These are phyloP conservation scores for Luehdorfia chinensis DNA, from an alignment of 1,140 invertebrate species.

Conservation along the genomic window DNA sequence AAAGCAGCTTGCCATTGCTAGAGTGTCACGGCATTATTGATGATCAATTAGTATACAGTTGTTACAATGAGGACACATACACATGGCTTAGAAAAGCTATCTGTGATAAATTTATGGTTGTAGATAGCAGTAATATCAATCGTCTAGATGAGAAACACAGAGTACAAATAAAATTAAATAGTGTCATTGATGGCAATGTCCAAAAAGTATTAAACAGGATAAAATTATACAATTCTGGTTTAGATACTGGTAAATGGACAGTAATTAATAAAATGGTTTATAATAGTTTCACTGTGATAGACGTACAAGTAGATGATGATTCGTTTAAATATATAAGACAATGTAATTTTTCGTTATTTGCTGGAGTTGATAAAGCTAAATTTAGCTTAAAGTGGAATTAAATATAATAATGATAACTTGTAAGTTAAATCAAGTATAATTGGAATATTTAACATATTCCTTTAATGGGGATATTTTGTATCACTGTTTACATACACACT, in stretches of 20 bases:
- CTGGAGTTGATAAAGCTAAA: slow-evolving; percentile 24
- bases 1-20: slow-evolving; percentile 24
- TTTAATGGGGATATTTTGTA: too few species aligned
- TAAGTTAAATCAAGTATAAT: too few species aligned
- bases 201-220: slow-evolving; percentile 18
- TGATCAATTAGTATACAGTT: slow-evolving; percentile 32
- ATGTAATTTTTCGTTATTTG: slow-evolving; percentile 21
- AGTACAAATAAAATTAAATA: slow-evolving; percentile 19
- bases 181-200: slow-evolving; percentile 12
- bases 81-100: slow-evolving; percentile 13
- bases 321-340: slow-evolving; percentile 23
- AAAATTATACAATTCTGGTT: slow-evolving; percentile 19
- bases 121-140: not conserved
- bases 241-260: slow-evolving; percentile 18
- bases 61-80: slow-evolving; percentile 26
- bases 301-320: slow-evolving; percentile 9
- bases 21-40: slow-evolving; percentile 37
- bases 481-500: too few species aligned
- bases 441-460: too few species aligned
- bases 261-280: not conserved
- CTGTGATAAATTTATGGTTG: not conserved
- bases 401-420: too few species aligned
- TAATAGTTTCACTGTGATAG: not conserved
- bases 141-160: not conserved
- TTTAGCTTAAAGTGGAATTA: slow-evolving; percentile 20